These are phyloP conservation scores for Acrocephalus scirpaceus DNA, from an alignment of 2,797 vertebrate species.

Conservation along the genomic window DNA sequence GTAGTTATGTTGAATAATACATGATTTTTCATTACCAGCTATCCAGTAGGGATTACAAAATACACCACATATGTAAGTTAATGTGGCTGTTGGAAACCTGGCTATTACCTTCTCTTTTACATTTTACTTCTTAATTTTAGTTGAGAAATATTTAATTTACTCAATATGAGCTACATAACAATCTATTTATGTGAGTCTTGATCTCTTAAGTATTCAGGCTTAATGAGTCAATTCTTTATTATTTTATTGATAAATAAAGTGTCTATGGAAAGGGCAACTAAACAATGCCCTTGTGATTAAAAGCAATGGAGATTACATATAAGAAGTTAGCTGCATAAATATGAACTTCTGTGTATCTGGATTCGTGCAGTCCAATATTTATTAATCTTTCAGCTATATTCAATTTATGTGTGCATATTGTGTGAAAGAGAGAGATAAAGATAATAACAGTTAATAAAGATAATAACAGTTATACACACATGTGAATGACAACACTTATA, in stretches of 20 bases:
- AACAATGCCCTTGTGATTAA: not conserved
- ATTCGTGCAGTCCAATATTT: not conserved
- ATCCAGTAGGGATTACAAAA: not conserved
- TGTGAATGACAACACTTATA: not conserved
- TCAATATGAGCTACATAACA: not conserved
- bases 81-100: not conserved
- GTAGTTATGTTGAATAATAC: slow-evolving; percentile 35
- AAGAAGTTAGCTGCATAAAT: not conserved
- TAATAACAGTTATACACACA: not conserved
- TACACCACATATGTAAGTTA: not conserved
- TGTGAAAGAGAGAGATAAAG: not conserved
- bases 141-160: not conserved
- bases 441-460: not conserved
- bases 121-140: slow-evolving; percentile 18
- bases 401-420: not conserved
- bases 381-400: not conserved
- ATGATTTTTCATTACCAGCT: slow-evolving; percentile 31
- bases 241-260: not conserved
- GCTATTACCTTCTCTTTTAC: not conserved
- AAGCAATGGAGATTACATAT: not conserved
- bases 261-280: not conserved
- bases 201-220: not conserved
- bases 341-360: not conserved
- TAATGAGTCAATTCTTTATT: not conserved
- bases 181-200: not conserved